phyloP scores from a whole-genome alignment of 1,140 invertebrate species.

The Drosophila repletoides region DNA sequence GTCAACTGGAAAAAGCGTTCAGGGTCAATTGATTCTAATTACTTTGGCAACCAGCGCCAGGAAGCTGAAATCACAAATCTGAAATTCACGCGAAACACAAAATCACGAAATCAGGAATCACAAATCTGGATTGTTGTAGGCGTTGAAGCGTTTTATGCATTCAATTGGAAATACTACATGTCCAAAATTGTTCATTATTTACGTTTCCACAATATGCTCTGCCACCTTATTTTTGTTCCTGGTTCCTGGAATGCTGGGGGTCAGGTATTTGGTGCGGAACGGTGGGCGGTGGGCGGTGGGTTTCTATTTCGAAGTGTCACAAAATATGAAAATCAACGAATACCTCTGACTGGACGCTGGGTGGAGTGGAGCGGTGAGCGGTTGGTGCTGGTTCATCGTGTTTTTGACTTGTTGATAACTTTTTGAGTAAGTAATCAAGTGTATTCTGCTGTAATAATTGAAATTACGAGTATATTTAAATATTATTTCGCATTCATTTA shows the following conservation, averaged over 20 bases:
- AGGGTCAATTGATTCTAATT: slow-evolving; percentile 67
- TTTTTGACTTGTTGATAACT: slow-evolving; percentile 6
- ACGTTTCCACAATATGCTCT: background rate
- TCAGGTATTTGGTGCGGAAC: too few relatives aligned
- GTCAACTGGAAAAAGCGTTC: slow-evolving; percentile 62
- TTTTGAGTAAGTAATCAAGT: slow-evolving; percentile 27
- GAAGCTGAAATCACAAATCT: slow-evolving; percentile 1
- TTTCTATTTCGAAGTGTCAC: background rate
- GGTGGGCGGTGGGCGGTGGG: too few relatives aligned
- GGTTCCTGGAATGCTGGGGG: too few relatives aligned
- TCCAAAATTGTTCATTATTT: background rate
- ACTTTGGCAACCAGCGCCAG: slow-evolving; percentile 27
- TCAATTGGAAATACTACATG: slow-evolving; percentile 45
- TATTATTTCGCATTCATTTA: background rate
- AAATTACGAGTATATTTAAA: slow-evolving; percentile 16
- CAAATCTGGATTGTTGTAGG: slow-evolving; percentile 15
- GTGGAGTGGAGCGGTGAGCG: too few relatives aligned
- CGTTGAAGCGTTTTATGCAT: slow-evolving; percentile 49
- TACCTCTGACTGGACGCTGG: too few relatives aligned
- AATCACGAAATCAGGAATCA: slow-evolving; percentile 3
- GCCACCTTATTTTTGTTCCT: too few relatives aligned
- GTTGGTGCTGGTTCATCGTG: too few relatives aligned
- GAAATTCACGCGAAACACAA: too few relatives aligned
- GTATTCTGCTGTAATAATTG: slow-evolving; percentile 36
- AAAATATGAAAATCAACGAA: slow-evolving; percentile 5